Evolutionary conservation across 2,797 vertebrate genomes (phyloP).

Genomic region (Acrocephalus scirpaceus): DNA sequence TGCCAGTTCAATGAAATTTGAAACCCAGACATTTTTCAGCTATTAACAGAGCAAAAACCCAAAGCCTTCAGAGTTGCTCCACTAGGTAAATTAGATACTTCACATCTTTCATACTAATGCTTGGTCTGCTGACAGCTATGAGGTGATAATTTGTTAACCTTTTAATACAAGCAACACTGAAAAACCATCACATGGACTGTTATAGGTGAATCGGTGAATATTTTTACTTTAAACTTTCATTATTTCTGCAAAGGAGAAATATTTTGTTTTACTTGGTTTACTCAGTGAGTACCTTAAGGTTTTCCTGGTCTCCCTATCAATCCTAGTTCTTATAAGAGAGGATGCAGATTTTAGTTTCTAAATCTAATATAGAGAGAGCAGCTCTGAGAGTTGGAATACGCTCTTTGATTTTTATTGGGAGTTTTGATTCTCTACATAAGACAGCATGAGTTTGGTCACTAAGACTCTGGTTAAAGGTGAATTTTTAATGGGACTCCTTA

Average conservation of each 20-base stretch:
- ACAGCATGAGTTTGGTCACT: accelerated
- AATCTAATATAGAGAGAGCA: neutral
- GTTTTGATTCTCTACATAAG: neutral
- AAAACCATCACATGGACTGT: neutral
- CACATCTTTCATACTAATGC: neutral
- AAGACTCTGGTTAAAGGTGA: neutral
- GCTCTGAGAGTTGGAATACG: neutral
- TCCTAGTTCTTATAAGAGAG: neutral
- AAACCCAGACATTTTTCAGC: accelerated
- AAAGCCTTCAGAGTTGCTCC: neutral
- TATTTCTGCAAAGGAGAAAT: neutral
- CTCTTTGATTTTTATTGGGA: neutral
- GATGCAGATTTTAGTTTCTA: neutral
- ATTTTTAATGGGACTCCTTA: neutral
- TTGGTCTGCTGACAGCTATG: neutral
- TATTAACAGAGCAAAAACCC: neutral
- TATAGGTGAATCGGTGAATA: neutral
- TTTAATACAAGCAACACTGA: neutral
- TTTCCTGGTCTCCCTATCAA: neutral
- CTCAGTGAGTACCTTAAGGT: neutral
- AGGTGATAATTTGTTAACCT: neutral
- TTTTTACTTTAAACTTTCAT: neutral
- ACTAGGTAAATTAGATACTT: neutral
- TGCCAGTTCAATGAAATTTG: neutral
- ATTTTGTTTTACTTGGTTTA: neutral